Evolutionary conservation across 2,888 invertebrate species (phyloP).

Genomic region (Brachyopa scutellaris): DNA sequence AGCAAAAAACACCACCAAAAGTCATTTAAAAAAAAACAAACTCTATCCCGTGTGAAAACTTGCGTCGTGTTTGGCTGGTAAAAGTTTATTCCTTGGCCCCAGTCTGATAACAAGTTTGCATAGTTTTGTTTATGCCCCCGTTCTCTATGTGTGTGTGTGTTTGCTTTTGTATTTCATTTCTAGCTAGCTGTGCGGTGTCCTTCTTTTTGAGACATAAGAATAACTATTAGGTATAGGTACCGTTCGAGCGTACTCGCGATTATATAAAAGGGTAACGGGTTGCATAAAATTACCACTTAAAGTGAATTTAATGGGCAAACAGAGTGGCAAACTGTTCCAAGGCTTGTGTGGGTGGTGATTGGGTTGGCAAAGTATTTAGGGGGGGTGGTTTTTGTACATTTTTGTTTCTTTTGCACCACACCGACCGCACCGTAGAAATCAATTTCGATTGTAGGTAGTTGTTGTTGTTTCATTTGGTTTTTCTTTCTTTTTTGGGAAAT

Average conservation of each 20-base stretch:
- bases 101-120: constrained; percentile 30
- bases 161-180: not conserved
- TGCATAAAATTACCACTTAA: constrained; percentile 30
- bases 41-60: not conserved
- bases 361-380: not conserved
- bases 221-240: not conserved
- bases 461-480: too few relatives aligned
- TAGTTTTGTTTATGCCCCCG: constrained; percentile 5
- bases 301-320: constrained; percentile 33
- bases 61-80: constrained; percentile 21
- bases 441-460: too few relatives aligned
- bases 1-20: not conserved
- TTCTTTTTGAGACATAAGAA: not conserved
- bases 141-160: not conserved
- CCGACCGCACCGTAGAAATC: too few relatives aligned
- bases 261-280: constrained; percentile 5
- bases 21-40: not conserved
- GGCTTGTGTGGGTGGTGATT: not conserved
- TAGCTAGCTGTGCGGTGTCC: not conserved
- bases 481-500: too few relatives aligned
- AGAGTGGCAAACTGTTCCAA: not conserved
- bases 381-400: not conserved
- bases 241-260: not conserved
- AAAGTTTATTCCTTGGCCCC: constrained; percentile 17
- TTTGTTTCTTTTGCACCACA: not conserved